Conservation (phyloP, 1,140 invertebrate species). For the Mercenaria mercenaria region DNA sequence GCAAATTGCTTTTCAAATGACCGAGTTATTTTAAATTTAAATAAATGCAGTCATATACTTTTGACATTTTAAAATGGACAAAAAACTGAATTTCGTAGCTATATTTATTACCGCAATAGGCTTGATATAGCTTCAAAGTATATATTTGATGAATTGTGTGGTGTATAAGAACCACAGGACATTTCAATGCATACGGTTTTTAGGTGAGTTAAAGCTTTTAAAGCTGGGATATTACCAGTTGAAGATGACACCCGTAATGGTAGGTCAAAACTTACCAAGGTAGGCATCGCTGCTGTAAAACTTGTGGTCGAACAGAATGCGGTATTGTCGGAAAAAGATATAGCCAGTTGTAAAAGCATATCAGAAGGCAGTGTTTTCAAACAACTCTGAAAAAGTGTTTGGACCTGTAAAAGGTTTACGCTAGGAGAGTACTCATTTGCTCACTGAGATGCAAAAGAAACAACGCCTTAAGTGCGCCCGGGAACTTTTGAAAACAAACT, state of each 20-base stretch:
- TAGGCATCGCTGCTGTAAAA: background rate
- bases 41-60: no score
- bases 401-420: background rate
- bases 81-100: no score
- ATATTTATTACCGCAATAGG: no score
- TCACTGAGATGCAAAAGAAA: background rate
- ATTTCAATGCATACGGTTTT: no score
- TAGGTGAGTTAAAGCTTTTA: no score
- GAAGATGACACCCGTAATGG: background rate
- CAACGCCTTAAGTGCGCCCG: background rate
- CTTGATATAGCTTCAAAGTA: no score
- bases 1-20: no score
- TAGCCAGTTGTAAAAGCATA: background rate
- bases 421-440: background rate
- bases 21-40: no score
- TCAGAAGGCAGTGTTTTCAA: slow-evolving; percentile 9
- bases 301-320: background rate
- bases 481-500: background rate
- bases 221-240: no score
- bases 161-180: no score
- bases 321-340: background rate
- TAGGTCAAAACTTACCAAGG: background rate
- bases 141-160: no score
- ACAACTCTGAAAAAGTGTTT: background rate
- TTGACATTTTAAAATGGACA: no score